Conservation (phyloP, 2,113 vertebrate genomes). For the Halcyon malimbica region DNA sequence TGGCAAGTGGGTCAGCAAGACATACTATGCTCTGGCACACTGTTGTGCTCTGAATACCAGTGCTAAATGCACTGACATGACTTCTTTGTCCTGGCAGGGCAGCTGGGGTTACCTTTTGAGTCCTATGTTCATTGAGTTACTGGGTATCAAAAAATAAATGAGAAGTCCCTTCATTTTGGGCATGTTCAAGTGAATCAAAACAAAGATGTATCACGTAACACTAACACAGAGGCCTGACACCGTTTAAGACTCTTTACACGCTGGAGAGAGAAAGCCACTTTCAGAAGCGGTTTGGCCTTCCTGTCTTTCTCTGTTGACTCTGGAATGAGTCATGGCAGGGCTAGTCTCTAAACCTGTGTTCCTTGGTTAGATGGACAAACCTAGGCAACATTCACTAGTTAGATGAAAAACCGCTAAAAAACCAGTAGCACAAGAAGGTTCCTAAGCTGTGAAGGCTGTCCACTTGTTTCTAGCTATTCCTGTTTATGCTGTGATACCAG, state of each 20-base stretch:
- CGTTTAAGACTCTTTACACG: not conserved
- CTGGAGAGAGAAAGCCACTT: not conserved
- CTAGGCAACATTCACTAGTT: not conserved
- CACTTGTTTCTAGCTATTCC: not conserved
- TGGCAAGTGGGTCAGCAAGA: not conserved
- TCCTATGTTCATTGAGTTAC: not conserved
- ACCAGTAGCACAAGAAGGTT: not conserved
- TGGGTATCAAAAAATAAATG: not conserved
- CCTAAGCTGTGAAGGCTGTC: not conserved
- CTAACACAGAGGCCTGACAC: not conserved
- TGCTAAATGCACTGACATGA: not conserved
- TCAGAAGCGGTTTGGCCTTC: not conserved
- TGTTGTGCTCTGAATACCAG: not conserved
- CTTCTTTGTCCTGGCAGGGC: not conserved
- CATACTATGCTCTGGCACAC: not conserved
- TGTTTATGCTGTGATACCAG: accelerated
- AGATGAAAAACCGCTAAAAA: too few relatives aligned
- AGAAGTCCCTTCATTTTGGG: not conserved
- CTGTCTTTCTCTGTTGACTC: not conserved
- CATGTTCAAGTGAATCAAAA: not conserved
- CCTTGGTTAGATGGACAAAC: not conserved
- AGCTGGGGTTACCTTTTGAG: not conserved
- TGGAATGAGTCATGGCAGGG: not conserved
- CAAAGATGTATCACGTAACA: not conserved
- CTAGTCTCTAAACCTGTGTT: not conserved